Evolutionary conservation across 64 coral and sea anemone species (phyloP), one percentile per base, ranked within the genome.

Genomic region (Stylophora pistillata): DNA sequence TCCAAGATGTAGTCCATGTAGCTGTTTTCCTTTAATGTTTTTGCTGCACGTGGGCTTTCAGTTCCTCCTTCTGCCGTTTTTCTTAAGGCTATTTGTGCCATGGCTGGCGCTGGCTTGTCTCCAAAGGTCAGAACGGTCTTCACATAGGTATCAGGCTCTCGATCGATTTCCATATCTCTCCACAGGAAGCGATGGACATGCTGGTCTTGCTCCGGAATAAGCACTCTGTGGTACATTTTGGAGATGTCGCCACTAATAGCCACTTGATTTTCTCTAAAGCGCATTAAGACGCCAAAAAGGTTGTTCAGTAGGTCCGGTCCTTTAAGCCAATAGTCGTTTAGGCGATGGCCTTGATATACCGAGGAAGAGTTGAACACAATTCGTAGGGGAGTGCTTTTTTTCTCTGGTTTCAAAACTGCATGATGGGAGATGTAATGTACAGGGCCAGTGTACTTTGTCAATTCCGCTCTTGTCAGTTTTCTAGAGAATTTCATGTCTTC

Each of bases 261-360:
- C 31, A 58, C 71, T 88, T 75, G 10, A 2, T 33, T 62, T 33
- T 88, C 86, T 62, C 71, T 74, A 37, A 88, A 86, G 6, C 87
- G 47, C 47, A 89, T 29, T 15, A 94, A 15, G 15, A 89, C 87
- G 54, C 86, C 78, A 79, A 90, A 94, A 1, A 94, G 73, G 74
- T 57, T 74, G 86, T 94, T 92, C 4, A 88, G 65, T 55, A 82
- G 13, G 16, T 92, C 90, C 21, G 82, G 90, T 0, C 91, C 76
- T 69, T 89, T 89, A 53, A 89, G 25, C 92, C 92, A 94, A 55
- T 94, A 94, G 37, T 94, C 85, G 56, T 91, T 91, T 4, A 85
- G 65, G 2, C 14, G 5, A 41, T 83, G 85, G 30, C 86, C 86
- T 82, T 90, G 73, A 80, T 37, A 90, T 0, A 81, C 33, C 0